These are phyloP conservation scores for Adelges cooleyi DNA, from an alignment of 1,140 invertebrate genomes.

Conservation along the genomic window DNA sequence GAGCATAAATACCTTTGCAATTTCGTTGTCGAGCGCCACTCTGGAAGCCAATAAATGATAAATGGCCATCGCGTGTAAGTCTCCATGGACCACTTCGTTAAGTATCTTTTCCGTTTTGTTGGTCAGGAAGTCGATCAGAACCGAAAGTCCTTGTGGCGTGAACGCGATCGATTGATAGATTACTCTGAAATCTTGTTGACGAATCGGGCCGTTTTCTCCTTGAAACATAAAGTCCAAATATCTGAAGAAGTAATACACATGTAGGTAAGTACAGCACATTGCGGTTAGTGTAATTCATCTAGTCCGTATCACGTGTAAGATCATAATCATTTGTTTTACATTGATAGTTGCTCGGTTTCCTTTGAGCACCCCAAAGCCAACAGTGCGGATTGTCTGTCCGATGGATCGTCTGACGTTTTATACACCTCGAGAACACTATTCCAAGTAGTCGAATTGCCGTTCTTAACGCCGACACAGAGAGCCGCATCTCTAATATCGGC, in stretches of 20 bases:
- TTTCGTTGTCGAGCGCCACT: neutral
- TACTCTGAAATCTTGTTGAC: constrained; percentile 4
- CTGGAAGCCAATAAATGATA: neutral
- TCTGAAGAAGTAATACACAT: neutral
- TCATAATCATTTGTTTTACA: too few species aligned
- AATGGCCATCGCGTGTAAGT: neutral
- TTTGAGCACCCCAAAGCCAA: constrained; percentile 28
- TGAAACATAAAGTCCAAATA: constrained; percentile 21
- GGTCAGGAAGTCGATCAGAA: constrained; percentile 1
- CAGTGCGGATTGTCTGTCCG: constrained; percentile 20
- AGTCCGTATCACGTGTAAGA: neutral
- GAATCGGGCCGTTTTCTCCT: neutral
- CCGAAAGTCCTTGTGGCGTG: neutral
- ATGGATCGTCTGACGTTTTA: neutral
- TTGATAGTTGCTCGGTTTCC: constrained; percentile 13
- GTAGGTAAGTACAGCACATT: neutral
- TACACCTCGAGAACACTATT: constrained; percentile 21
- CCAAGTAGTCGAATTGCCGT: constrained; percentile 16
- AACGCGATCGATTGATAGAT: neutral
- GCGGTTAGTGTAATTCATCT: neutral
- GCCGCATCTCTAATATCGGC: constrained; percentile 27
- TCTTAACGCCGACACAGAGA: constrained; percentile 24
- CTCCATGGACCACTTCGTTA: neutral
- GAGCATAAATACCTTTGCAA: neutral
- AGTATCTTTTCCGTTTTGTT: neutral